Conservation (phyloP, 92 coral and sea anemone genomes). For the Montipora capitata region DNA sequence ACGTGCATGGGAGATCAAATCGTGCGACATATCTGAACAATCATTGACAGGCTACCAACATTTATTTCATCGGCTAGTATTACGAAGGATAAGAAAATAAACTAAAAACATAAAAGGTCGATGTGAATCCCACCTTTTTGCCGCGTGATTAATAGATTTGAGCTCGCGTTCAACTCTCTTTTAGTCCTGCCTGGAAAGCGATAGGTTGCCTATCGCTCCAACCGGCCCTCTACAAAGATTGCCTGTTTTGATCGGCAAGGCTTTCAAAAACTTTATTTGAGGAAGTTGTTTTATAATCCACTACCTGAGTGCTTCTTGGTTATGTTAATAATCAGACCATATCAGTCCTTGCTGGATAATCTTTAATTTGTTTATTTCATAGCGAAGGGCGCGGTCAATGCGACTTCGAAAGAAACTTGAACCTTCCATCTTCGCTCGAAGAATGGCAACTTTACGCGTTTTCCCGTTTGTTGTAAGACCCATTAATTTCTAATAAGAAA, state of each 20-base stretch:
- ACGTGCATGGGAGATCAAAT: background rate
- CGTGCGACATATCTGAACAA: background rate
- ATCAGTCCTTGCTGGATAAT: slow-evolving; percentile 51
- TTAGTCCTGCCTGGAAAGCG: background rate
- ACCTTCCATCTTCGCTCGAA: background rate
- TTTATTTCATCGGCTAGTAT: slow-evolving; percentile 19
- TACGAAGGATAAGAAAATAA: background rate
- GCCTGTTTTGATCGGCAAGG: slow-evolving; percentile 28
- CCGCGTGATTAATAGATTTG: background rate
- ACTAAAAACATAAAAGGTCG: background rate
- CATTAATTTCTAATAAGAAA: slow-evolving; percentile 56
- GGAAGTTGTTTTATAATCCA: slow-evolving; percentile 51
- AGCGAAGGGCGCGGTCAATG: slow-evolving; percentile 67
- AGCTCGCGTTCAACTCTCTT: background rate
- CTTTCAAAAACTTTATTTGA: slow-evolving; percentile 22
- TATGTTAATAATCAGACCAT: slow-evolving; percentile 39
- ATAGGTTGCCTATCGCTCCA: background rate
- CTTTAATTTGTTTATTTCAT: slow-evolving; percentile 85
- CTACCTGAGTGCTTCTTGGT: slow-evolving; percentile 15
- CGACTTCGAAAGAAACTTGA: background rate
- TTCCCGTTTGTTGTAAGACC: background rate
- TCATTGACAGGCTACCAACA: slow-evolving; percentile 3
- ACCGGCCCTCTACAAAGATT: background rate
- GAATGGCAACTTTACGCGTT: background rate
- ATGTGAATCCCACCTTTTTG: slow-evolving; percentile 44